phyloP scores from a whole-genome alignment of 2,113 vertebrate genomes.

The Machaerirhynchus nigripectus region DNA sequence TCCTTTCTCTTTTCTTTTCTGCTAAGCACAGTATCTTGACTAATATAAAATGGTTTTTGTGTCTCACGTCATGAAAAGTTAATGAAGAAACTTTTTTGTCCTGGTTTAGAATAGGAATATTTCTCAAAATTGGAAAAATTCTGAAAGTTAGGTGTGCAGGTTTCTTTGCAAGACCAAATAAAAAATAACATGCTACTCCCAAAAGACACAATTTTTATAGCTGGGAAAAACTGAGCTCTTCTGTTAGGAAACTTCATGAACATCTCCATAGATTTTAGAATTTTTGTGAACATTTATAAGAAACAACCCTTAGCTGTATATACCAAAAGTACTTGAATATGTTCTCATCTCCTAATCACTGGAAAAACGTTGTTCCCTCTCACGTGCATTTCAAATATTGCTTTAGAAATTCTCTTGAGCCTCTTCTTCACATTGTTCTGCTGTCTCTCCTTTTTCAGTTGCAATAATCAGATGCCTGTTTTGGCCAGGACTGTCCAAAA shows the following conservation, averaged over 20 bases:
- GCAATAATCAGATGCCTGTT: background rate
- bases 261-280: background rate
- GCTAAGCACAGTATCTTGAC: background rate
- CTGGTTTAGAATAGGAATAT: background rate
- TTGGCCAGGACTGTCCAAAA: background rate
- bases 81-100: background rate
- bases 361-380: background rate
- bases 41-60: background rate
- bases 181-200: background rate
- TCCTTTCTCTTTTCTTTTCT: too few species aligned
- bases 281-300: background rate
- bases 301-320: background rate
- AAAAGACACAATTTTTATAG: background rate
- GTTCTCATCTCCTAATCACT: background rate
- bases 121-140: background rate
- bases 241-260: background rate
- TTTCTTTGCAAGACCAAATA: background rate
- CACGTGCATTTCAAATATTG: background rate
- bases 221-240: background rate
- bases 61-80: background rate
- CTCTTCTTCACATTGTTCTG: background rate
- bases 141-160: background rate
- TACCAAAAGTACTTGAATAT: background rate
- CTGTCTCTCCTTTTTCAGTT: background rate
- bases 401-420: background rate